Conservation (phyloP, 2,888 invertebrate genomes). For the Ennomos fuscantarius region DNA sequence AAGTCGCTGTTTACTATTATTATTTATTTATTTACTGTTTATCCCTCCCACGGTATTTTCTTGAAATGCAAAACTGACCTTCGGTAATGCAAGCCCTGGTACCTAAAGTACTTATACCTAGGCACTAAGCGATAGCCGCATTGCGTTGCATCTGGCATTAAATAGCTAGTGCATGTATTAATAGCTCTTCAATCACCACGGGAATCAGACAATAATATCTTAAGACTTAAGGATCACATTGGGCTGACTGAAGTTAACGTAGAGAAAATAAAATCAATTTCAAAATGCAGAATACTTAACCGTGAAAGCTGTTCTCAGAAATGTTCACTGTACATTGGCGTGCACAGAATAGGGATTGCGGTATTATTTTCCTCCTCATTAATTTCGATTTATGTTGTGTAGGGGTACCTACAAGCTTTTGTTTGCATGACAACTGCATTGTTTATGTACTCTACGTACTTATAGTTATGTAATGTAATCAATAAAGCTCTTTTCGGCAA, state of each 20-base stretch:
- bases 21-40: slow-evolving; percentile 51
- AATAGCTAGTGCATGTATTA: slow-evolving; percentile 46
- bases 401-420: slow-evolving; percentile 29
- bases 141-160: slow-evolving; percentile 63
- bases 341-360: slow-evolving; percentile 62
- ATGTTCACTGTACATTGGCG: slow-evolving; percentile 56
- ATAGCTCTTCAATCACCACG: slow-evolving; percentile 31
- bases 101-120: too few relatives aligned
- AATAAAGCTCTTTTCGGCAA: slow-evolving; percentile 7
- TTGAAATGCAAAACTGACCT: slow-evolving; percentile 70
- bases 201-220: slow-evolving; percentile 48
- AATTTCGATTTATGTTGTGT: slow-evolving; percentile 51
- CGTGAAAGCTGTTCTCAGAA: slow-evolving; percentile 78
- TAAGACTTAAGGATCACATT: slow-evolving; percentile 53
- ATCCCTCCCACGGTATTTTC: slow-evolving; percentile 54
- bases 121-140: slow-evolving; percentile 53
- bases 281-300: slow-evolving; percentile 67
- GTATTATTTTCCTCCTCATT: slow-evolving; percentile 56
- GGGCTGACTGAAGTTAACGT: slow-evolving; percentile 18
- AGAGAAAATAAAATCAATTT: slow-evolving; percentile 62
- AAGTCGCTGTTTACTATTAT: slow-evolving; percentile 42
- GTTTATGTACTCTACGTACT: slow-evolving; percentile 37
- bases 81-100: slow-evolving; percentile 63
- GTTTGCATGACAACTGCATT: slow-evolving; percentile 44
- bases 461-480: slow-evolving; percentile 25